Evolutionary conservation across 1,140 invertebrate genomes (phyloP).

Genomic region (Drosophila saltans): DNA sequence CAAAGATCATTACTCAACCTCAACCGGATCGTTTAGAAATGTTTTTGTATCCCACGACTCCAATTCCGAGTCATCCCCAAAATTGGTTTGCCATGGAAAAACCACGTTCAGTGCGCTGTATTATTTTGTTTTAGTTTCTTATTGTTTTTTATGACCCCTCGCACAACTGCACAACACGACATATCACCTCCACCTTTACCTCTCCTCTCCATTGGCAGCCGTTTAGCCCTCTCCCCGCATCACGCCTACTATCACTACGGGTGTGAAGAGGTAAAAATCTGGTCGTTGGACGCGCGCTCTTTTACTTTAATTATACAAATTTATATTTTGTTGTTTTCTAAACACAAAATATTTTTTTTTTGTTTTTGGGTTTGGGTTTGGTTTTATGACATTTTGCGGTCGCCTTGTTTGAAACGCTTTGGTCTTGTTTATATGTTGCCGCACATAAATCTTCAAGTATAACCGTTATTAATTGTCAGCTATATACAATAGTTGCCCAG

Average conservation of each 20-base stretch:
- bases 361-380: conserved; percentile 35
- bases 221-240: neutral
- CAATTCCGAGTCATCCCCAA: conserved; percentile 44
- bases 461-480: conserved; percentile 68
- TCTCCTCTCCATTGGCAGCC: conserved; percentile 34
- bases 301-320: conserved; percentile 72
- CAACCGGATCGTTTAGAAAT: conserved; percentile 39
- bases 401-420: conserved; percentile 43
- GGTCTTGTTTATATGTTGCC: conserved; percentile 54
- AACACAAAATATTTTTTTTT: conserved; percentile 22
- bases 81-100: conserved; percentile 33
- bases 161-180: conserved; percentile 17
- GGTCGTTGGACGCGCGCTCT: conserved; percentile 42
- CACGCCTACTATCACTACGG: conserved; percentile 33
- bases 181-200: neutral
- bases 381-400: conserved; percentile 71
- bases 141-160: conserved; percentile 37
- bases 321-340: conserved; percentile 44
- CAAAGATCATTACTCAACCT: conserved; percentile 41
- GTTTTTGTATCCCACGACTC: conserved; percentile 51
- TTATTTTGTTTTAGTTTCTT: conserved; percentile 24
- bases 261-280: conserved; percentile 32
- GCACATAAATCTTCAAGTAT: conserved; percentile 63
- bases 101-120: conserved; percentile 26
- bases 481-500: conserved; percentile 35